Evolutionary conservation across 2,888 invertebrate genomes (phyloP), one percentile per base, ranked within the genome.

Genomic region (Creontiades dilutus): DNA sequence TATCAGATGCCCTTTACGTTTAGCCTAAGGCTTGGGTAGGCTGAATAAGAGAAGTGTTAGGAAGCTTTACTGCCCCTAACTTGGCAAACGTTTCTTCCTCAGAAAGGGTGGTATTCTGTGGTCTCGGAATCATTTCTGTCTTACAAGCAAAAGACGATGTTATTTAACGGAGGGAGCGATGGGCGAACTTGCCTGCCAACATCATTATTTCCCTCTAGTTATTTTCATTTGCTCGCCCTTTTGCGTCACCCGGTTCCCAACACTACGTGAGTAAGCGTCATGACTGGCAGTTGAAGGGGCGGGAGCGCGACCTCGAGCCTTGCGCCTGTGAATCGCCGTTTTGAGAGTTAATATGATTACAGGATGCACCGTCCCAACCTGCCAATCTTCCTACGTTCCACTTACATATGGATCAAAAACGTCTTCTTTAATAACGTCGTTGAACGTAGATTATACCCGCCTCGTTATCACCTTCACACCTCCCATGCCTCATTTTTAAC

Each of bases 331-430:
- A 78, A 47, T 78, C 78, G 78, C 47, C 68, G 68, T 78, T 78
- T 78, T 78, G 19, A 37, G 19, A 13, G 52, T 52, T 27, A 55
- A 52, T 82, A 19, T 82, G 82, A 82, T 82, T 82, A 82, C 52
- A 82, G 82, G 48, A 52, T 47, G 27, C 82, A 14, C 82, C 23
- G 27, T 52, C 48, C 52, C 82, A 82, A 82, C 82, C 82, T 82
- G 82, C 82, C 82, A 82, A 82, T 82, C 82, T 82, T 82, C 82
- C 82, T 82, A 46, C 46, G 37, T 78, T n/a, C 76, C 78, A 78
- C 78, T 46, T 78, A 46, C 37, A 46, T n/a, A 13, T 23, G 68
- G 57, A 12, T 78, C 37, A 78, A 46, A 37, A 78, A 37, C 78
- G 11, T 19, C 37, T 46, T 16, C 19, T 37, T 37, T 37, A 78